Base-by-base conservation (phyloP, 2,888 invertebrate genomes). In the Nebria brevicollis region DNA sequence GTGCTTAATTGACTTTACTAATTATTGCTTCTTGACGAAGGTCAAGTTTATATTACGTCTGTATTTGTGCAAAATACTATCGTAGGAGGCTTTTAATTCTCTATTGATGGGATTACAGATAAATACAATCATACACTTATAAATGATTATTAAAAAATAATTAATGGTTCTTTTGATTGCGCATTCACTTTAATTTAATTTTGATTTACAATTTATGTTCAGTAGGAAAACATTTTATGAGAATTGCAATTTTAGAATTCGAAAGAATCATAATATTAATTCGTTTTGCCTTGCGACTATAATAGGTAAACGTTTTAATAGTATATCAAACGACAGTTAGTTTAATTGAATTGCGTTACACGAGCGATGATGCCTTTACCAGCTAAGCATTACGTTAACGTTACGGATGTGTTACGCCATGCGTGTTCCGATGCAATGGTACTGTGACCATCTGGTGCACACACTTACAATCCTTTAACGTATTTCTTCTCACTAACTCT, bases 401-500 rank as follows among this genome's bases (percentile, higher is more conserved):
- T 68, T 68, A 70, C 70, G 70, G 70, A 34, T 70, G 54, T 54
- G 54, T 70, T 70, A 70, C 20, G 70, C 3, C 70, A 70, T 34
- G 70, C 70, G 70, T 26, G 25, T 25, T 20, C 5, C 70, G n/a
- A 70, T 70, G 70, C 34, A 34, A 73, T n/a, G 73, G 5, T n/a
- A 5, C 73, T 73, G 73, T 75, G 25, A 75, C 25, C 77, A 77
- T 77, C 72, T 77, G 77, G 77, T 54, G 77, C 77, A 72, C 77
- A 70, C 34, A 54, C 72, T 66, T 42, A 66, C 5, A 72, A 26
- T 77, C 34, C 70, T 70, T 11, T 70, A 54, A 54, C 1, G 4
- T 54, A 54, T 54, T 54, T 54, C 54, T 54, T 54, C 54, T 54
- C 54, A 54, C 54, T 54, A 54, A 54, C 8, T 8, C 43, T 43